Base-by-base conservation (phyloP, 2,113 vertebrate genomes). In the Callithrix jacchus region DNA sequence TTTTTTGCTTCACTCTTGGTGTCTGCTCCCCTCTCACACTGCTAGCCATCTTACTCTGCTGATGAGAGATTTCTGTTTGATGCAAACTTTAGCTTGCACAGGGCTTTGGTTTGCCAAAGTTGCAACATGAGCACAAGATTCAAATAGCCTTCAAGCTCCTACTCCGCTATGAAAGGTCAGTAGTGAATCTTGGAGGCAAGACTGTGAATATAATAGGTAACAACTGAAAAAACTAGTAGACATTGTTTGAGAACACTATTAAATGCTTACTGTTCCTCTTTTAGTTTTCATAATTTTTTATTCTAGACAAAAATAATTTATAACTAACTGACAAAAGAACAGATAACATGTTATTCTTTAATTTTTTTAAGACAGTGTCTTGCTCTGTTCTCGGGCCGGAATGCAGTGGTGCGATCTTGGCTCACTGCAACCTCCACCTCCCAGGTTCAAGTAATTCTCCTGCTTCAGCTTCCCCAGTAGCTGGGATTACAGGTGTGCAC, bases 261-360 rank as follows among this genome's bases (percentile, higher is more conserved):
- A 3, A 37, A 37, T 88, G 20, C 42, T 58, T 70, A 0, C 27
- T 40, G 0, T 25, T 58, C 13, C 49, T 23, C 66, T 52, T 76
- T 87, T 27, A 37, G 27, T 77, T 96, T 89, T 92, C 17, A 0
- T 76, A 71, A 9, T 52, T 84, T 93, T 95, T 93, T 25, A 83
- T 30, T 95, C 32, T 58, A 54, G 32, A 47, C 13, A 96, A 61
- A 96, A 82, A 94, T 93, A 37, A 70, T 76, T 76, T 70, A 54
- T n/a, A 71, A 88, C 16, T n/a, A 71, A 88, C 16, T 49, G 14
- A 71, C 13, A 17, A 85, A 83, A 32, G 82, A 88, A 95, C 40
- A 37, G 27, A 45, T 32, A 21, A 16, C 23, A 45, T 47, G 30
- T 66, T 87, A 6, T 87, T 82, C 16, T 17, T 52, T 52, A 17